Conservation (phyloP, 2,113 vertebrate species). For the Thamnaconus septentrionalis region DNA sequence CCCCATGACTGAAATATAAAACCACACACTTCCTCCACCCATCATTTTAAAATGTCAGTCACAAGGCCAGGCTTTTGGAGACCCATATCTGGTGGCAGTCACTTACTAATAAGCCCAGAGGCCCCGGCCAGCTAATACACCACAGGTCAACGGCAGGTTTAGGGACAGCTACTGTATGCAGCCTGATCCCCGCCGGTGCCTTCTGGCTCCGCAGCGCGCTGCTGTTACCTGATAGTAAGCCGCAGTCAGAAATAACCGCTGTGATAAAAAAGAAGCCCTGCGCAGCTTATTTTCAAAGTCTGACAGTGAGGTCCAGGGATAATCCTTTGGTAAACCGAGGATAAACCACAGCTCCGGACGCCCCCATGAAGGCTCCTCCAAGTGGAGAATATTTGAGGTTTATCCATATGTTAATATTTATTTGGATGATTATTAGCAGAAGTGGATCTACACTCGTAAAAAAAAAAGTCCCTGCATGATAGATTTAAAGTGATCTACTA, state of each 20-base stretch:
- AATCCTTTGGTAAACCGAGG: too few species aligned
- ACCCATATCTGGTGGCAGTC: constrained; percentile 57
- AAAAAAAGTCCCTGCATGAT: too few species aligned
- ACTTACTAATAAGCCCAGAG: constrained; percentile 28
- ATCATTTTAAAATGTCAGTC: constrained; percentile 36
- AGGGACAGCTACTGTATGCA: constrained; percentile 7
- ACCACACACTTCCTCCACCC: constrained; percentile 16
- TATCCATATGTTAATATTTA: too few species aligned
- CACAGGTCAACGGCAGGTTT: constrained; percentile 50
- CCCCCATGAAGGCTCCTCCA: too few species aligned
- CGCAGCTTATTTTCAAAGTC: not conserved
- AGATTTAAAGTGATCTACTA: too few species aligned
- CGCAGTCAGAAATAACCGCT: constrained; percentile 35
- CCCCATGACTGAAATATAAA: constrained; percentile 9
- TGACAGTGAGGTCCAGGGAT: too few species aligned
- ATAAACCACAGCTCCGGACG: too few species aligned
- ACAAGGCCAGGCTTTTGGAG: constrained; percentile 19
- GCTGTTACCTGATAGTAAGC: constrained; percentile 26
- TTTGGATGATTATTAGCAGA: too few species aligned
- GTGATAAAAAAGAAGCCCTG: constrained; percentile 4
- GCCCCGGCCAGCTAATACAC: constrained; percentile 14
- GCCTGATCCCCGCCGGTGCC: too few species aligned
- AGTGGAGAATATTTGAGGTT: too few species aligned
- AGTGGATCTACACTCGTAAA: too few species aligned
- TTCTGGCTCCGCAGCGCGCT: constrained; percentile 7